Conservation (phyloP, 30 jellyfish, hydroid and myxozoan genomes). For the Turritopsis rubra region DNA sequence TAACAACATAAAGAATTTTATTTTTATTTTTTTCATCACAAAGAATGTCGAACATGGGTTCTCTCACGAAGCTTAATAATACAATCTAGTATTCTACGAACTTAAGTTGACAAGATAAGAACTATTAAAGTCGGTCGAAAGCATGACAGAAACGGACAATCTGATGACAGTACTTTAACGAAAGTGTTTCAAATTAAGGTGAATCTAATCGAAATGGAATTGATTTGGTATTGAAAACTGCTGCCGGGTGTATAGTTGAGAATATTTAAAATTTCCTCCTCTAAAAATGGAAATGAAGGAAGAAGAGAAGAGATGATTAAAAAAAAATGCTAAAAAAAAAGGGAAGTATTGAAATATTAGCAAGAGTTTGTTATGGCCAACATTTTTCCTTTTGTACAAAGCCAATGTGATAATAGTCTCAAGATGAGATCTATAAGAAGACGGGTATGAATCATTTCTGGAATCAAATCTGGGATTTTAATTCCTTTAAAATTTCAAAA, state of each 20-base stretch:
- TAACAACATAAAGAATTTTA: background rate
- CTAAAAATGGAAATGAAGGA: background rate
- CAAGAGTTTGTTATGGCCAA: background rate
- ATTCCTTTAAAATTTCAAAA: background rate
- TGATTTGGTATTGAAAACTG: no score
- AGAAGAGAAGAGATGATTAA: background rate
- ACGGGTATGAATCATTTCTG: background rate
- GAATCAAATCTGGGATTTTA: no score
- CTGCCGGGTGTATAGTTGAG: no score
- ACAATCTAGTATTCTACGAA: background rate
- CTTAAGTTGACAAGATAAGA: background rate
- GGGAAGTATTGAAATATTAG: background rate
- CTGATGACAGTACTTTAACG: no score
- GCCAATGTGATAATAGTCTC: background rate
- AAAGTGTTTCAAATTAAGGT: no score
- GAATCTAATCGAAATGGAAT: no score
- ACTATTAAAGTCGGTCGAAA: background rate
- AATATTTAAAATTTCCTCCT: no score
- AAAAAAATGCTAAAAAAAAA: no score
- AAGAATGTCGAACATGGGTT: background rate
- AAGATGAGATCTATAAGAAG: background rate
- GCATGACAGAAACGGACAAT: background rate
- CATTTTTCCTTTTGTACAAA: background rate
- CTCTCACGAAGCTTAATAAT: background rate
- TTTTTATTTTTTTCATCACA: background rate